Evolutionary conservation across 2,113 vertebrate genomes (phyloP), one percentile per base, ranked within the genome.

Genomic region (Gracilinanus agilis): DNA sequence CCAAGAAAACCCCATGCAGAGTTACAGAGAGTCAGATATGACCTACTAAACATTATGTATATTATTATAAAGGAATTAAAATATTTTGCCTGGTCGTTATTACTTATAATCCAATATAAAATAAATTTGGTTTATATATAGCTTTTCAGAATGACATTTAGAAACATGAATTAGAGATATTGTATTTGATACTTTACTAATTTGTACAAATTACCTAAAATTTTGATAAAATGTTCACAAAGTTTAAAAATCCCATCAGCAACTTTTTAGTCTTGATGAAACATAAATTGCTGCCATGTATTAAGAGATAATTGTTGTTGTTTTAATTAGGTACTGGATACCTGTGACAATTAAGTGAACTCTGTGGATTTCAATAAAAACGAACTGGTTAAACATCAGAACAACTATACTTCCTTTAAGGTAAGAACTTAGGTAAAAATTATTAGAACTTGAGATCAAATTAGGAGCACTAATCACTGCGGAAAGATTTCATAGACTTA

Each of bases 371-470:
- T 58, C 13, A 11, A 75, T 29, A 23, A 29, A 11, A 93, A 53
- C 27, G 40, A 95, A 90, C 0, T 25, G 16, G 61, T 90, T 40
- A 94, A 0, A 94, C 34, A 96, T 92, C 54, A 92, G 92, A 91
- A 44, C 40, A 92, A 16, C 67, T 93, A 92, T 67, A 55, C n/a
- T 75, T 94, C 90, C 88, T 97, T 83, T 55, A 97, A 96, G 29
- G 54, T 24, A 93, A 89, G 21, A 94, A 44, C 83, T 94, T 56
- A 88, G 21, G 89, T 92, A 75, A 88, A 97, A 67, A 93, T 24
- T 53, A 94, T 7, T 58, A 93, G 40, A 92, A 92, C 13, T 24
- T 24, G 34, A 92, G 44, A 61, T 61, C 7, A 94, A 91, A 61
- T 44, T 90, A 61, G 88, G 13, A 92, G 90, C 27, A 1, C 90